Percentiles rank a stretch among this genome's conserved stretches.
These are phyloP conservation scores for Acrocephalus scirpaceus DNA, from an alignment of 2,797 vertebrate species.

Conservation along the genomic window DNA sequence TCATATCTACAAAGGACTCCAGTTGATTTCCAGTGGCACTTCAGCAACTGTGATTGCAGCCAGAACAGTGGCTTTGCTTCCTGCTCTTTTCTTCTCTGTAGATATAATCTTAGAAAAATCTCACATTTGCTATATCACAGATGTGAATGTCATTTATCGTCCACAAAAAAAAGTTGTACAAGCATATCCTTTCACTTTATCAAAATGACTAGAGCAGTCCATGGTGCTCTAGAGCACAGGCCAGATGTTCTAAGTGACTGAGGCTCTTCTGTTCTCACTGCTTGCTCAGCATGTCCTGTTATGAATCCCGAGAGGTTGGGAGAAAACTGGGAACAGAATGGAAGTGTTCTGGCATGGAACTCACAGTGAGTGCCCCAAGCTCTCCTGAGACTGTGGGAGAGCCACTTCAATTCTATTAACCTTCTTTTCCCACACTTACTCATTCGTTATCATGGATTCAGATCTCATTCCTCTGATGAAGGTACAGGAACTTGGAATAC, in stretches of 20 bases:
- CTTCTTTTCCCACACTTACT: not conserved
- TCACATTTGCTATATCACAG: not conserved
- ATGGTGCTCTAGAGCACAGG: not conserved
- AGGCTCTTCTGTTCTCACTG: not conserved
- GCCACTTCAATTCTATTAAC: not conserved
- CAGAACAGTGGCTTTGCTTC: not conserved
- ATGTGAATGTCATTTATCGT: not conserved
- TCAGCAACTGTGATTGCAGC: not conserved
- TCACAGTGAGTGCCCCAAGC: not conserved
- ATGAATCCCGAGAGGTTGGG: not conserved
- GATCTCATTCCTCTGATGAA: not conserved
- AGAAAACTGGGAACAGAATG: not conserved
- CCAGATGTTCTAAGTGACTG: not conserved
- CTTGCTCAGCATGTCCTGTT: not conserved
- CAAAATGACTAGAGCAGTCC: not conserved
- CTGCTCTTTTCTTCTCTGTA: not conserved
- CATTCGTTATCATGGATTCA: not conserved
- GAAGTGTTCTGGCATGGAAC: not conserved
- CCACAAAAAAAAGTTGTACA: not conserved
- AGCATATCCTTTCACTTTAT: not conserved
- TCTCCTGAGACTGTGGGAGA: not conserved
- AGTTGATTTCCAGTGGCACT: not conserved
- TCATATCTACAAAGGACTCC: not conserved
- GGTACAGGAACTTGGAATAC: not conserved
- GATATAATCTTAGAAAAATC: not conserved